Evolutionary conservation across 1,140 invertebrate genomes (phyloP), one percentile per base, ranked within the genome.

Genomic region (Neodiprion lecontei): DNA sequence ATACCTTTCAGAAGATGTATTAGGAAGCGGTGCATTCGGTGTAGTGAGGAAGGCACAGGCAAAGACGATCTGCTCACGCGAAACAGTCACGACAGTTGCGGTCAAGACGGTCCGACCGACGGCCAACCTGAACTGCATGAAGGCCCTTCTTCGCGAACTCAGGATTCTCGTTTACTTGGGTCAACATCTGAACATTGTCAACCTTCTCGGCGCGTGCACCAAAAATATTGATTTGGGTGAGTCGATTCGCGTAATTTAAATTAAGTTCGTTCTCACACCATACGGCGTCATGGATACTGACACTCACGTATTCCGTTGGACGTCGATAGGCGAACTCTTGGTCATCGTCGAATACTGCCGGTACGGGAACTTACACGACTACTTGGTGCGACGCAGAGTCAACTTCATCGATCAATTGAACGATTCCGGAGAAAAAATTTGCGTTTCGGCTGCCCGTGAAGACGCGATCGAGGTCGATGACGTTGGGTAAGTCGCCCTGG

Each of bases 121-220:
- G 28, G 28, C 28, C 28, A 40, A 40, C 28, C 28, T 40, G 28
- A 40, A 40, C 28, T 40, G 28, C 28, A 40, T 40, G 28, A 40
- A 40, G 28, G 28, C 28, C 28, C 28, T 40, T 40, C 28, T 40
- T 40, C 28, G 28, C 28, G 28, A 40, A 40, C 28, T 40, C 28
- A 40, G 28, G 28, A 40, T 40, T 40, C 95, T 99, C 92, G 94
- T 96, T 14, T 96, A 98, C 88, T 90, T 99, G 74, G 97, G 97
- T 0, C 95, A 96, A 82, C 97, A 99, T 89, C 85, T 98, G 1
- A 98, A 99, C 85, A 96, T 99, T 28, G 95, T 98, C 0, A 99
- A 99, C 89, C 89, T 98, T 23, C 90, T 98, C 1, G 97, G 97
- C 69, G 97, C 97, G 23, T 96, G 95, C 74, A 98, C 97, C 0